Evolutionary conservation across 1,140 invertebrate species (phyloP).

Genomic region (Eupeodes corollae): DNA sequence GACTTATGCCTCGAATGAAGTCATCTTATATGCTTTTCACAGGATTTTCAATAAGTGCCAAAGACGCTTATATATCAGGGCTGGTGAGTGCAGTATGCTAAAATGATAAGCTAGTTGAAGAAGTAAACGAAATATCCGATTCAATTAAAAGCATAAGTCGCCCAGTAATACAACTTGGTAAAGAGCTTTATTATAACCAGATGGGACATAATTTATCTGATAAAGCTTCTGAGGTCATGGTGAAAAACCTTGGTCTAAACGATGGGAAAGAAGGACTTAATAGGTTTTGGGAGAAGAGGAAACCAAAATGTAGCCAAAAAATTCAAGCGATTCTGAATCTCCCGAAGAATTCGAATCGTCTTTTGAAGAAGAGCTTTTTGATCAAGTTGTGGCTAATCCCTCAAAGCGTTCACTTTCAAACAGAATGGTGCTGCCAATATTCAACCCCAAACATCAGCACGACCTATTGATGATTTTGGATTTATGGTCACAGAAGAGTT

Average conservation of each 20-base stretch:
- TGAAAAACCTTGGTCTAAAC: constrained; percentile 63
- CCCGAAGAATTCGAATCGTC: no score
- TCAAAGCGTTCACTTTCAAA: no score
- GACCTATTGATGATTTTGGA: no score
- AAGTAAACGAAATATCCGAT: constrained; percentile 60
- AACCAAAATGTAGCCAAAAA: constrained; percentile 64
- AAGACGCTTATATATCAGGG: constrained; percentile 62
- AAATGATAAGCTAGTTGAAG: constrained; percentile 53
- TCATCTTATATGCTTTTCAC: constrained; percentile 73
- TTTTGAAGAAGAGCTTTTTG: no score
- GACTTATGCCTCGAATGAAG: constrained; percentile 47
- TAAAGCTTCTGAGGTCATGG: constrained; percentile 58
- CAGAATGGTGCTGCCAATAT: no score
- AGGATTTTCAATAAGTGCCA: constrained; percentile 63
- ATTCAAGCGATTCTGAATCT: no score
- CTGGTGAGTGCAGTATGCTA: constrained; percentile 71
- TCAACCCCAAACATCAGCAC: no score
- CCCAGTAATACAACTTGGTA: constrained; percentile 72
- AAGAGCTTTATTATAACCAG: constrained; percentile 82
- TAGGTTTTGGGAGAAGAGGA: constrained; percentile 80
- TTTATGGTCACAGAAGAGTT: no score
- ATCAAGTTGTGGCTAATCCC: no score
- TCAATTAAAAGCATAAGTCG: constrained; percentile 73
- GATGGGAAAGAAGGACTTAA: constrained; percentile 87
- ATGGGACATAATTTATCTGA: constrained; percentile 52